These are phyloP conservation scores for Tragelaphus oryx DNA, from an alignment of 2,797 vertebrate genomes.

Conservation along the genomic window DNA sequence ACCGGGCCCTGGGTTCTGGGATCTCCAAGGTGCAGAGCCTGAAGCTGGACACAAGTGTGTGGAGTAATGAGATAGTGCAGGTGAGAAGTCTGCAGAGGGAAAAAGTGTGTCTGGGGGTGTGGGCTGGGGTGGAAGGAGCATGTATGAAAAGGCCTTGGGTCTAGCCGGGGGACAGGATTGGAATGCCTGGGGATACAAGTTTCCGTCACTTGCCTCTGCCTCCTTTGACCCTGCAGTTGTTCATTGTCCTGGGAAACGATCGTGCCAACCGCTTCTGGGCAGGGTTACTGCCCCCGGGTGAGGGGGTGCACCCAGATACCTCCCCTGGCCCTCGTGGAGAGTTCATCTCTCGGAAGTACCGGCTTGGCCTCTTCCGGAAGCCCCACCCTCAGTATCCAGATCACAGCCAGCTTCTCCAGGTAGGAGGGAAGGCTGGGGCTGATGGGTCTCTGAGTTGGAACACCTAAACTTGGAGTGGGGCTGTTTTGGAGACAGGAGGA, in stretches of 20 bases:
- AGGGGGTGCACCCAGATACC: slow-evolving; percentile 86
- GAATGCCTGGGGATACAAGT: background rate
- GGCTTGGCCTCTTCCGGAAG: slow-evolving; percentile 88
- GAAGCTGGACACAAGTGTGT: slow-evolving; percentile 96
- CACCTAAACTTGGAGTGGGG: background rate
- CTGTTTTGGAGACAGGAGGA: background rate
- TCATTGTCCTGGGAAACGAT: slow-evolving; percentile 96
- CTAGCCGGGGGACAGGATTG: background rate
- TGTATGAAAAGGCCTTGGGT: background rate
- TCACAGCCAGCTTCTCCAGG: slow-evolving; percentile 94
- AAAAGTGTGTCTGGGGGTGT: too few relatives aligned
- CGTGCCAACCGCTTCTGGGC: slow-evolving; percentile 95
- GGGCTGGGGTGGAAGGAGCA: background rate
- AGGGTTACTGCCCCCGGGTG: slow-evolving; percentile 75
- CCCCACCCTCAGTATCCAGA: slow-evolving; percentile 84
- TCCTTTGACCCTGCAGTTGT: slow-evolving; percentile 83
- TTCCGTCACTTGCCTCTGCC: background rate
- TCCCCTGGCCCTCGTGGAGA: slow-evolving; percentile 86
- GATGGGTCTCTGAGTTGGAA: background rate
- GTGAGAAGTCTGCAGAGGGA: slow-evolving; percentile 75
- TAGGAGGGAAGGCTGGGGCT: slow-evolving; percentile 46
- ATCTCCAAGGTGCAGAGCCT: slow-evolving; percentile 97
- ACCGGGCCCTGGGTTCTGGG: slow-evolving; percentile 93
- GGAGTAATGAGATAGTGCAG: slow-evolving; percentile 99
- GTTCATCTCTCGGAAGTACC: slow-evolving; percentile 91